Conservation (phyloP, 2,113 vertebrate species). For the Carassius carassius region DNA sequence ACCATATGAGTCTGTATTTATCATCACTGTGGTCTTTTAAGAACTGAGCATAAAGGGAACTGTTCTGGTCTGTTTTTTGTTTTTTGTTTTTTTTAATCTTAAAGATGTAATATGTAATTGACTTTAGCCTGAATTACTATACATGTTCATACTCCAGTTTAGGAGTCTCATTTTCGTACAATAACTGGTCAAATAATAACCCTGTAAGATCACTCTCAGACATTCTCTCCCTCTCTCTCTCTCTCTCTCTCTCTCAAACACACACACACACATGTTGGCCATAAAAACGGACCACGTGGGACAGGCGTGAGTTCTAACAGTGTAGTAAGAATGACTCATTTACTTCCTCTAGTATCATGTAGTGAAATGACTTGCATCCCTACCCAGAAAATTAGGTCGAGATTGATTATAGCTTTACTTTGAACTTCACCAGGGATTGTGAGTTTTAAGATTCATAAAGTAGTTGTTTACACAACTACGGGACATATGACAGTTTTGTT, state of each 20-base stretch:
- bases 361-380: slow-evolving; percentile 27
- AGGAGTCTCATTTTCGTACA: not conserved
- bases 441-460: not conserved
- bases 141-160: not conserved
- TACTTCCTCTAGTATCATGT: not conserved
- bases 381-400: slow-evolving; percentile 8
- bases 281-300: slow-evolving; percentile 7
- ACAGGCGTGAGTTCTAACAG: slow-evolving; percentile 25
- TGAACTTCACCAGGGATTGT: slow-evolving; percentile 17
- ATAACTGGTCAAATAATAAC: not conserved
- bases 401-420: not conserved
- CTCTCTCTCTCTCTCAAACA: not conserved
- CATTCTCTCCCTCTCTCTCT: not conserved
- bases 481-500: not conserved
- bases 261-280: not conserved
- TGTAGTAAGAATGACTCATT: slow-evolving; percentile 39
- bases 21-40: not conserved
- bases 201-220: not conserved
- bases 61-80: not conserved
- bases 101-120: not conserved
- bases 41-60: not conserved
- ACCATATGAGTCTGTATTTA: not conserved
- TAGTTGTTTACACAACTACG: not conserved
- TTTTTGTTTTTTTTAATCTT: not conserved
- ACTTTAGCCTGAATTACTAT: not conserved